These are phyloP conservation scores for Tridacna gigas DNA, from an alignment of 2,888 invertebrate species.

Conservation along the genomic window DNA sequence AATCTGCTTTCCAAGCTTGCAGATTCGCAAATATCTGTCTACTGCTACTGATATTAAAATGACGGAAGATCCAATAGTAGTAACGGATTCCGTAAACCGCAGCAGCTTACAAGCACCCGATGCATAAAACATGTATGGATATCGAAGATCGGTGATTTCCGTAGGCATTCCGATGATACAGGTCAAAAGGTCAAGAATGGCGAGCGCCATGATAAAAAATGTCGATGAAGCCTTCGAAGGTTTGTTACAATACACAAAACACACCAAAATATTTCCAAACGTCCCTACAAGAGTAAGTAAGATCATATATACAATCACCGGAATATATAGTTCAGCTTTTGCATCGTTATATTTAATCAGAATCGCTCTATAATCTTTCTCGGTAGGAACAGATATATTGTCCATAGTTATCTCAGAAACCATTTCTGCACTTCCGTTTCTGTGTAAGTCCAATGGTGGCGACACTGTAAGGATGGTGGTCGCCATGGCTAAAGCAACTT, in stretches of 20 bases:
- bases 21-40: conserved; percentile 78
- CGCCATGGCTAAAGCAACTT: not conserved
- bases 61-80: conserved; percentile 79
- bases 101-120: conserved; percentile 79
- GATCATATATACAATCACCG: conserved; percentile 78
- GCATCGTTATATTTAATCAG: conserved; percentile 69
- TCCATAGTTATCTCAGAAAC: conserved; percentile 14
- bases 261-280: conserved; percentile 77
- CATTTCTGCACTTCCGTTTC: not conserved
- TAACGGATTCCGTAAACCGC: conserved; percentile 77
- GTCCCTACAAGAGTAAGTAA: conserved; percentile 75
- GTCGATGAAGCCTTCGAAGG: conserved; percentile 76
- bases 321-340: conserved; percentile 76
- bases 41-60: conserved; percentile 78
- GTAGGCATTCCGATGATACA: conserved; percentile 81
- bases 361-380: conserved; percentile 29
- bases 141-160: conserved; percentile 79
- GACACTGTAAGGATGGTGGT: not conserved
- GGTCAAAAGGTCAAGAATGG: conserved; percentile 79
- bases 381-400: conserved; percentile 36
- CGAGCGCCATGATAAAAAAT: conserved; percentile 79
- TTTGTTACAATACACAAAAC: conserved; percentile 76
- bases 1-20: conserved; percentile 76
- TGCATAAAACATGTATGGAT: conserved; percentile 79
- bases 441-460: not conserved